Percentiles rank a stretch among this genome's conserved stretches.
These are phyloP conservation scores for Macroteleia sp. DNA, from an alignment of 2,888 invertebrate genomes.

Conservation along the genomic window DNA sequence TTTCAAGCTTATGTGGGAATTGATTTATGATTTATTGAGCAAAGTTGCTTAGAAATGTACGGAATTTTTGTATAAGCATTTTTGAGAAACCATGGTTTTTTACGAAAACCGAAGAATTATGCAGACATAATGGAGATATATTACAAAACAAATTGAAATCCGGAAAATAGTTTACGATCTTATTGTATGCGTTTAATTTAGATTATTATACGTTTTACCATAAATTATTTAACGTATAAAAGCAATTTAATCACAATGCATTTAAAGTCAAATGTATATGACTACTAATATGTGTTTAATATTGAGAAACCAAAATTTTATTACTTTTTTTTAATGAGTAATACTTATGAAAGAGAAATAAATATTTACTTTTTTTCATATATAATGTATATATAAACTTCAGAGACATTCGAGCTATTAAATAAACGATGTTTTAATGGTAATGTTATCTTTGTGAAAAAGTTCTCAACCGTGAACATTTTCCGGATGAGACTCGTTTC, in stretches of 20 bases:
- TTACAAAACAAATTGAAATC: no score
- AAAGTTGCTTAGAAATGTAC: constrained; percentile 17
- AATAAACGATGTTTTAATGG: constrained; percentile 53
- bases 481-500: constrained; percentile 44
- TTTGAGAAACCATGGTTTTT: constrained; percentile 5
- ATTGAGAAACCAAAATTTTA: no score
- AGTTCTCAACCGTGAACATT: constrained; percentile 49
- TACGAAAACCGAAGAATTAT: background rate
- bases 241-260: no score
- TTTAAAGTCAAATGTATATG: no score
- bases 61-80: background rate
- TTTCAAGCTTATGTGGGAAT: constrained; percentile 31
- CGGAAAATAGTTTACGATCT: no score
- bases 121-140: background rate
- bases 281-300: no score
- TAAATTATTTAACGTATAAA: background rate
- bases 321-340: no score
- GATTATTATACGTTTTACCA: background rate
- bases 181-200: no score
- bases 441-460: constrained; percentile 57
- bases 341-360: constrained; percentile 13
- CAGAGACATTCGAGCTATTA: constrained; percentile 40
- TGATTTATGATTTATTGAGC: constrained; percentile 52
- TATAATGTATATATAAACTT: constrained; percentile 10
- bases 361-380: constrained; percentile 6